phyloP scores from a whole-genome alignment of 2,113 vertebrate genomes.

The Neogobius melanostomus region DNA sequence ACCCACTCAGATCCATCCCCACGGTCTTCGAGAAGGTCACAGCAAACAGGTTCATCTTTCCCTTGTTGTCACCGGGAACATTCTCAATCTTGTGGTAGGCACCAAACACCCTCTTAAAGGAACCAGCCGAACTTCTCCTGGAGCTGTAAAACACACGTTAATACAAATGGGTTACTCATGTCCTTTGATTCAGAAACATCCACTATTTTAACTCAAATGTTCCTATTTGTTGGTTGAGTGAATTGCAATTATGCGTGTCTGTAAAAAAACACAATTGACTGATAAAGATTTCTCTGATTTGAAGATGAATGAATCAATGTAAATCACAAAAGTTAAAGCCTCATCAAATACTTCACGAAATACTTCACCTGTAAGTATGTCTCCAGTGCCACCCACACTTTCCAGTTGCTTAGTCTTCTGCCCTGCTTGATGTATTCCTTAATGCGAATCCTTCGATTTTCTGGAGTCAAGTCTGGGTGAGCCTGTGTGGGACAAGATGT shows the following conservation, averaged over 20 bases:
- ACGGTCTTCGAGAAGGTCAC: conserved; percentile 77
- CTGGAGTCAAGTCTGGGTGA: conserved; percentile 28
- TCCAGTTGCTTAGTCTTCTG: conserved; percentile 50
- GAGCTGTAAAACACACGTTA: conserved; percentile 58
- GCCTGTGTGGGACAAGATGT: conserved; percentile 7
- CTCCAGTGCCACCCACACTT: conserved; percentile 43
- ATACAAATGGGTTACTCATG: too few relatives aligned
- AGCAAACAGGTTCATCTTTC: conserved; percentile 82
- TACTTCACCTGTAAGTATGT: conserved; percentile 22
- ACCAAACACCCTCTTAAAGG: conserved; percentile 76
- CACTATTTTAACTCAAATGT: background rate
- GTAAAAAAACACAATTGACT: too few relatives aligned
- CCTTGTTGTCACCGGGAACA: conserved; percentile 61
- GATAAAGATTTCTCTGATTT: too few relatives aligned
- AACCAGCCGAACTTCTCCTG: conserved; percentile 83
- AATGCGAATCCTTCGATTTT: conserved; percentile 24
- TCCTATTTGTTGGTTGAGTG: too few relatives aligned
- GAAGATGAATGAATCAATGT: too few relatives aligned
- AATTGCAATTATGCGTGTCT: too few relatives aligned
- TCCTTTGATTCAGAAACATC: too few relatives aligned
- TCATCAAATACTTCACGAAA: background rate
- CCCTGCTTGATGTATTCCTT: conserved; percentile 40
- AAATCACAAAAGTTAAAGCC: too few relatives aligned
- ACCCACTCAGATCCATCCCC: conserved; percentile 74
- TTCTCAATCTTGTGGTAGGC: conserved; percentile 69